Evolutionary conservation across 2,888 invertebrate species (phyloP).

Genomic region (Athalia cordata): DNA sequence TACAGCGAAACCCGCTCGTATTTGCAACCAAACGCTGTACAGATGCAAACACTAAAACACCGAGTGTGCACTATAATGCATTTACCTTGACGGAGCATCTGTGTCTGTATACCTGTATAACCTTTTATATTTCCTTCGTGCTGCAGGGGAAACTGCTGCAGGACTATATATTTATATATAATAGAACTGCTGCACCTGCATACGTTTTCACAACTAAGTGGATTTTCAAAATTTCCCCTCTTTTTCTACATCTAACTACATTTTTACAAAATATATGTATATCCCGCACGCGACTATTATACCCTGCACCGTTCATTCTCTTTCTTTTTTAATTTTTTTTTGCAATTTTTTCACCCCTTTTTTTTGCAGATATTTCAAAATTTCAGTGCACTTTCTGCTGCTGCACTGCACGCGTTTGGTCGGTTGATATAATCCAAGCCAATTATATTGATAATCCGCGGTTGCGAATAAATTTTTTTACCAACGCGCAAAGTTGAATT

Average conservation of each 20-base stretch:
- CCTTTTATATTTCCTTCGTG: too few relatives aligned
- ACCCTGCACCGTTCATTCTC: not conserved
- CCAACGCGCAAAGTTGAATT: too few relatives aligned
- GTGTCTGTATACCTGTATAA: too few relatives aligned
- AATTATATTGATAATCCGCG: too few relatives aligned
- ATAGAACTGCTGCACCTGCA: not conserved
- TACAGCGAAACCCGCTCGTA: constrained; percentile 12
- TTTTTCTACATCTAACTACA: not conserved
- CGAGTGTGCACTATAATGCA: not conserved
- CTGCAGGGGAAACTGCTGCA: not conserved
- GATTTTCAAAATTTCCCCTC: constrained; percentile 20
- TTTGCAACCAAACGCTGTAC: not conserved
- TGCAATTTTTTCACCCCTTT: too few relatives aligned
- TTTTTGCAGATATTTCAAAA: too few relatives aligned
- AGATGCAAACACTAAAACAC: constrained; percentile 22
- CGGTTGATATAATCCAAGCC: too few relatives aligned
- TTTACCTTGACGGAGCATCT: not conserved
- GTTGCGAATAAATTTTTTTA: too few relatives aligned
- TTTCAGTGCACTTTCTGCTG: too few relatives aligned
- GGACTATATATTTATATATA: not conserved
- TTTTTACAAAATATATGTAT: not conserved
- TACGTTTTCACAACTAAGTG: constrained; percentile 2
- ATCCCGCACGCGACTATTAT: not conserved
- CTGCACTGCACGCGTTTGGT: too few relatives aligned
- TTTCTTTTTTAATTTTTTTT: too few relatives aligned